A percentile compares a stretch with the other conserved stretches of the same genome.
Conservation (phyloP, 2,113 vertebrate genomes). For the Brachypodius melanocephalos region DNA sequence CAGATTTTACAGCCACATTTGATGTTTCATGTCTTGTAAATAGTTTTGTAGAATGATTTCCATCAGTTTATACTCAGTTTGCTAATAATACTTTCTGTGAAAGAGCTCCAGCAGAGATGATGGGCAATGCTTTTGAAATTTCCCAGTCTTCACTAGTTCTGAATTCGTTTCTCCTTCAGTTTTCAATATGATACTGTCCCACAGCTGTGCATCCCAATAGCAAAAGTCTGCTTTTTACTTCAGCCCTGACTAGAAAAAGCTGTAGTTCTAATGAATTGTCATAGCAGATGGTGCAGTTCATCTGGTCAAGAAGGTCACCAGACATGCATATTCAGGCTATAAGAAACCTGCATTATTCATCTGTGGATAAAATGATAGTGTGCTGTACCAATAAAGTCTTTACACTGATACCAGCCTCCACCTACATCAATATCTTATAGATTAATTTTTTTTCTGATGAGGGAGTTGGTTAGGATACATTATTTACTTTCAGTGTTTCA, state of each 20-base stretch:
- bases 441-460: background rate
- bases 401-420: background rate
- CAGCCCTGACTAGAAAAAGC: background rate
- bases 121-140: background rate
- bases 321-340: background rate
- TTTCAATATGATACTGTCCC: background rate
- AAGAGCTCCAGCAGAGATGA: background rate
- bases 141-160: background rate
- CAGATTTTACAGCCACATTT: background rate
- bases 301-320: background rate
- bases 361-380: background rate
- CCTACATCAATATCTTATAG: background rate
- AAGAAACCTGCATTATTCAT: background rate
- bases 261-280: background rate
- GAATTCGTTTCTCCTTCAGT: background rate
- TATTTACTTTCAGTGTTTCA: background rate
- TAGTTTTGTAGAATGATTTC: background rate
- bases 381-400: background rate
- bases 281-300: background rate
- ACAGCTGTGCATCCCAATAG: background rate
- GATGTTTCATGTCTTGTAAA: background rate
- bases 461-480: background rate
- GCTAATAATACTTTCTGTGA: background rate
- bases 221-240: background rate
- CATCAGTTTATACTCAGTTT: background rate